These are phyloP conservation scores for Neosalanx taihuensis DNA, from an alignment of 2,797 vertebrate genomes.

Conservation along the genomic window DNA sequence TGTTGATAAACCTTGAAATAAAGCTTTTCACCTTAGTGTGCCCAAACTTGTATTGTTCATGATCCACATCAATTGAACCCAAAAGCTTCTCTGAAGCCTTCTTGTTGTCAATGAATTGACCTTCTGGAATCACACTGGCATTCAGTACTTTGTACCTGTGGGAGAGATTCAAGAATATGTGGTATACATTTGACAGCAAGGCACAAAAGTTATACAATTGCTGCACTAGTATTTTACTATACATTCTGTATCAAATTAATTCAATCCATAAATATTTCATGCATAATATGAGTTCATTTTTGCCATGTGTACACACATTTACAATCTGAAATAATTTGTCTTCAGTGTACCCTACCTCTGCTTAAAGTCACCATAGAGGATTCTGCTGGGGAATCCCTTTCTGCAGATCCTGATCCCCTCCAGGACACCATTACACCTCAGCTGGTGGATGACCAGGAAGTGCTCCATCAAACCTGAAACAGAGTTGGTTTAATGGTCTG, in stretches of 20 bases:
- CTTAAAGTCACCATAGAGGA: constrained; percentile 89
- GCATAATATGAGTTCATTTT: no score
- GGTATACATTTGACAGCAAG: no score
- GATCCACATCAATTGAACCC: constrained; percentile 78
- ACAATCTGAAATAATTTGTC: no score
- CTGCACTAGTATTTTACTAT: no score
- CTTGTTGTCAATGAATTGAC: constrained; percentile 84
- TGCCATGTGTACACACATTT: no score
- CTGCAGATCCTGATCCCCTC: constrained; percentile 87
- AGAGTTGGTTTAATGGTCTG: no score
- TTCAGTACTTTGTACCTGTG: constrained; percentile 81
- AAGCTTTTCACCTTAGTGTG: constrained; percentile 76
- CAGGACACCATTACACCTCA: constrained; percentile 84
- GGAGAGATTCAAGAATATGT: no score
- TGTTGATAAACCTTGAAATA: no score
- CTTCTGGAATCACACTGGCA: constrained; percentile 81
- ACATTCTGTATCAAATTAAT: no score
- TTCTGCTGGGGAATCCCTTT: constrained; percentile 87
- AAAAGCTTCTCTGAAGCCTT: constrained; percentile 85
- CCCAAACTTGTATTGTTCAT: constrained; percentile 82
- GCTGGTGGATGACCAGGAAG: constrained; percentile 78
- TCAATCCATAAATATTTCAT: no score
- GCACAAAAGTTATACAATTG: no score
- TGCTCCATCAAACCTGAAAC: constrained; percentile 58
- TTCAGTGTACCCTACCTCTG: constrained; percentile 72